phyloP scores from a whole-genome alignment of 2,797 vertebrate genomes.

The Scleropages formosus region DNA sequence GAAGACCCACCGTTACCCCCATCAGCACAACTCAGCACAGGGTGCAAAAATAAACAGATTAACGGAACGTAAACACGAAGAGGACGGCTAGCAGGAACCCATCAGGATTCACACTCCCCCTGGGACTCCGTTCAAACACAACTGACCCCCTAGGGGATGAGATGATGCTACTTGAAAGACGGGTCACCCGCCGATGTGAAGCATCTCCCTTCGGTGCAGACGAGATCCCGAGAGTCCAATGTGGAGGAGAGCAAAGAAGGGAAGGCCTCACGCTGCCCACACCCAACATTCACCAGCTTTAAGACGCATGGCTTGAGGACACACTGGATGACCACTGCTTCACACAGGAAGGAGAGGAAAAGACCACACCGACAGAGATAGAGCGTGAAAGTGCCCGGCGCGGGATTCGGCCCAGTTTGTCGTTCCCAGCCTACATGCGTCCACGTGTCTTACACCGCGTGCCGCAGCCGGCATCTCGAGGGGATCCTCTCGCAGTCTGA shows the following conservation, averaged over 20 bases:
- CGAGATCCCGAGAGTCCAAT: too few relatives aligned
- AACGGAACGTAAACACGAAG: neutral
- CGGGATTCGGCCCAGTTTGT: too few relatives aligned
- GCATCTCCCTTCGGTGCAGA: too few relatives aligned
- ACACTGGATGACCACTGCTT: neutral
- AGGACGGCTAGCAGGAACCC: neutral
- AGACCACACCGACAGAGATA: neutral
- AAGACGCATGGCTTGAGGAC: too few relatives aligned
- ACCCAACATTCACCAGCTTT: too few relatives aligned
- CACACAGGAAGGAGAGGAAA: slow-evolving; percentile 45
- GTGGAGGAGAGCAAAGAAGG: too few relatives aligned
- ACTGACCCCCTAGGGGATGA: neutral
- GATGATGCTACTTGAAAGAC: neutral
- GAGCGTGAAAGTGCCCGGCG: neutral
- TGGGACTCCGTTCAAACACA: neutral
- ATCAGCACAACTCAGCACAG: neutral
- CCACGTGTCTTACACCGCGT: too few relatives aligned
- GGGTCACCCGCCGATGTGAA: too few relatives aligned
- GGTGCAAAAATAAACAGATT: too few relatives aligned
- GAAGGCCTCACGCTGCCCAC: too few relatives aligned
- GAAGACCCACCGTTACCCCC: neutral
- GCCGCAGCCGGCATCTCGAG: neutral
- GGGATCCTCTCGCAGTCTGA: too few relatives aligned
- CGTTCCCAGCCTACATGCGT: too few relatives aligned
- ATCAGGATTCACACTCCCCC: neutral